A percentile compares a stretch with the other conserved stretches of the same genome.
phyloP scores from a whole-genome alignment of 2,888 invertebrate species.

The Agonopterix alstromeriana region DNA sequence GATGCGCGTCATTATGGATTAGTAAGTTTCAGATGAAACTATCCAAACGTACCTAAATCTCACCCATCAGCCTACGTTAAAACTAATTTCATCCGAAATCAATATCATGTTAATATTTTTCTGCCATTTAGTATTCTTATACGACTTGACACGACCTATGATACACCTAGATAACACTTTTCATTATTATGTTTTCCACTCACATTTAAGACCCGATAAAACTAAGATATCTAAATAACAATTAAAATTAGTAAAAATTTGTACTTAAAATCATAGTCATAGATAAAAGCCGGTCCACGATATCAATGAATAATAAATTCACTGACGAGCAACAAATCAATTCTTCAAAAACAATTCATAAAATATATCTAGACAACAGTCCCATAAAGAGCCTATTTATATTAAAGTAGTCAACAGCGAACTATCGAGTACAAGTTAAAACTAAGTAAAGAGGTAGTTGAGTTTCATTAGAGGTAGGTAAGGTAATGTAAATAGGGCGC shows the following conservation, averaged over 20 bases:
- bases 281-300: slow-evolving; percentile 49
- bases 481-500: slow-evolving; percentile 46
- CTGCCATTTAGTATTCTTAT: slow-evolving; percentile 2
- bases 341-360: slow-evolving; percentile 62
- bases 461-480: slow-evolving; percentile 50
- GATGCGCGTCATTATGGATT: too few relatives aligned
- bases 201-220: slow-evolving; percentile 43
- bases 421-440: slow-evolving; percentile 58
- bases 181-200: slow-evolving; percentile 31
- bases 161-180: slow-evolving; percentile 42
- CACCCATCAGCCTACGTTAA: too few relatives aligned
- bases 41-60: too few relatives aligned
- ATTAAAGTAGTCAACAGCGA: slow-evolving; percentile 60
- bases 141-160: slow-evolving; percentile 50
- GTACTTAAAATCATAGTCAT: slow-evolving; percentile 72
- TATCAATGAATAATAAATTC: slow-evolving; percentile 39
- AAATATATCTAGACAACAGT: slow-evolving; percentile 72
- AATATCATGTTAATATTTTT: too few relatives aligned
- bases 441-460: slow-evolving; percentile 74
- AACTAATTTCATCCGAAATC: too few relatives aligned
- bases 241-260: slow-evolving; percentile 73
- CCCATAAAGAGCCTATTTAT: slow-evolving; percentile 58
- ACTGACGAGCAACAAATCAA: slow-evolving; percentile 53
- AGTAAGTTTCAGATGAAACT: too few relatives aligned
- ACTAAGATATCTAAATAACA: slow-evolving; percentile 69